These are phyloP conservation scores for Polietes domitor DNA, from an alignment of 2,888 invertebrate genomes.

Conservation along the genomic window DNA sequence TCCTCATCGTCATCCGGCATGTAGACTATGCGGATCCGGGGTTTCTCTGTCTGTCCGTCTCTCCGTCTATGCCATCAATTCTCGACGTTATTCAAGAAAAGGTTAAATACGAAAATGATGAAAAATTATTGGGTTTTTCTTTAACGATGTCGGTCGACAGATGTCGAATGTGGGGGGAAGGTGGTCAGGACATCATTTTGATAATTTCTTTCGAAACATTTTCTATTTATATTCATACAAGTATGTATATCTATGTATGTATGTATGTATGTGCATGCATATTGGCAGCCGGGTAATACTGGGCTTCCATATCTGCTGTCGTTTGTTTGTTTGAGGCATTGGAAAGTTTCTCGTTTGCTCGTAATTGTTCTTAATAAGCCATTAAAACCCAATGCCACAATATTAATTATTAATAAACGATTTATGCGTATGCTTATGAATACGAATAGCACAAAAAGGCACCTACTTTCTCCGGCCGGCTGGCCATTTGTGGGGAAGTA, in stretches of 20 bases:
- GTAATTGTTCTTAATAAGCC: slow-evolving; percentile 20
- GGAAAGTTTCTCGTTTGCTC: background rate
- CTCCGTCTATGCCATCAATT: background rate
- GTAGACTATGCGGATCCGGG: background rate
- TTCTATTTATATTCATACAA: background rate
- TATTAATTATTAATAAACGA: slow-evolving; percentile 9
- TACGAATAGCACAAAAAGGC: background rate
- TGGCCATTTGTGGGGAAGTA: slow-evolving; percentile 4
- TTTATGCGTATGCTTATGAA: background rate
- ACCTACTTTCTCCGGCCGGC: no score
- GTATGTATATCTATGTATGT: background rate
- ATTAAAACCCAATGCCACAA: slow-evolving; percentile 12
- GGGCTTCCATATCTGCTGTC: background rate
- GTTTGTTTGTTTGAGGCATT: background rate
- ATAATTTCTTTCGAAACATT: background rate
- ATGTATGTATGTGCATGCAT: background rate
- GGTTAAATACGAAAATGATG: slow-evolving; percentile 24
- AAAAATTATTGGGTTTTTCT: slow-evolving; percentile 8
- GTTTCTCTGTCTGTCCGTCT: background rate
- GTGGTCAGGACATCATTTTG: background rate
- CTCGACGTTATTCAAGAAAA: slow-evolving; percentile 10
- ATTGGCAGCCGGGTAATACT: background rate
- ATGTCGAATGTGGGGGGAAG: background rate
- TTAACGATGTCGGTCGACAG: background rate
- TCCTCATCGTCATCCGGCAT: background rate